Percentiles rank a stretch among this genome's conserved stretches.
Conservation (phyloP, 2,888 invertebrate genomes). For the Myopa testacea region DNA sequence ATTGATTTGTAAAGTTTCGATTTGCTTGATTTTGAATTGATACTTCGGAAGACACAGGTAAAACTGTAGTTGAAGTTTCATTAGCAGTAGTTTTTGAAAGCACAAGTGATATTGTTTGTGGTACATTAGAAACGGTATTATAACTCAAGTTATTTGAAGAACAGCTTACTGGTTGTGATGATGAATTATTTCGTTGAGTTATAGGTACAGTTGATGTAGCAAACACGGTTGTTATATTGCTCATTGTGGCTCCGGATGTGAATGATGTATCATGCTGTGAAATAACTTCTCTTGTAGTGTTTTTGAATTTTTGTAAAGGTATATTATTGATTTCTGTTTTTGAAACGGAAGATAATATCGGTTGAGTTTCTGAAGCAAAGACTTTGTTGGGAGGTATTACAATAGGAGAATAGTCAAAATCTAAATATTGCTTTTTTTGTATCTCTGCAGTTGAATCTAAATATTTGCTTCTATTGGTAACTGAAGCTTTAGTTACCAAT, state of each 20-base stretch:
- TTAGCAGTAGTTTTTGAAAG: conserved; percentile 53
- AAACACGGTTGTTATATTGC: conserved; percentile 37
- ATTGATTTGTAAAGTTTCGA: conserved; percentile 23
- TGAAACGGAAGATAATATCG: conserved; percentile 15
- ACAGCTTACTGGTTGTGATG: conserved; percentile 8
- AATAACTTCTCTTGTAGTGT: conserved; percentile 15
- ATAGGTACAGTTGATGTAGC: conserved; percentile 40
- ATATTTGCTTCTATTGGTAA: background rate
- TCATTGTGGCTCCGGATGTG: conserved; percentile 33
- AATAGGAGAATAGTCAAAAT: conserved; percentile 39
- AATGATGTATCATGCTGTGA: background rate
- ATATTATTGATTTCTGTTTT: conserved; percentile 38
- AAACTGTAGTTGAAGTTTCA: conserved; percentile 50
- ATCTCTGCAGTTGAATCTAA: conserved; percentile 31
- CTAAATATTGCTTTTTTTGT: conserved; percentile 35
- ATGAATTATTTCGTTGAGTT: conserved; percentile 25
- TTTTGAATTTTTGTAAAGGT: conserved; percentile 16
- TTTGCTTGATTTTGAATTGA: conserved; percentile 1
- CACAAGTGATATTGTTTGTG: conserved; percentile 57
- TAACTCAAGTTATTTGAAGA: background rate
- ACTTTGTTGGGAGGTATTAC: conserved; percentile 36
- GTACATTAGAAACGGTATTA: conserved; percentile 53
- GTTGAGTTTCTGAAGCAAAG: conserved; percentile 2
- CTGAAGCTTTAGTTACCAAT: background rate
- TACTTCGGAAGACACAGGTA: conserved; percentile 32